Evolutionary conservation across 1,140 invertebrate genomes (phyloP), one percentile per base, ranked within the genome.

Genomic region (Cydia splendana): DNA sequence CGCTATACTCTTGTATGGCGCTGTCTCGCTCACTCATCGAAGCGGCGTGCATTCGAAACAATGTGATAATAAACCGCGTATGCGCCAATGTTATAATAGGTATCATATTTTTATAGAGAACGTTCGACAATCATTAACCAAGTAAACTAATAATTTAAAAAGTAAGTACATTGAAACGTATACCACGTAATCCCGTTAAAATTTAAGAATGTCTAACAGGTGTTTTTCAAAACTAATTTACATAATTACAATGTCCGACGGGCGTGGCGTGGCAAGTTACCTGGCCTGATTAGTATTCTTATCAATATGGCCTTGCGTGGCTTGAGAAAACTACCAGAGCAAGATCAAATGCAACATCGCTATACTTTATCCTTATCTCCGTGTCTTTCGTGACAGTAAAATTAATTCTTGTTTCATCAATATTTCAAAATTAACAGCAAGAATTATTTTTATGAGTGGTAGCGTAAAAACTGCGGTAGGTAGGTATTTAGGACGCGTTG

Each of bases 301-400:
- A 71, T 71, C 67, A 62, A 24, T 42, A 10, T 71, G 67, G 67
- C 67, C 67, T 71, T 71, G 67, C 24, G 45, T 38, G 7, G 53
- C 53, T 57, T 24, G 67, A 69, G 65, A 71, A 71, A 71, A 71
- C 67, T 38, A 71, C 9, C 67, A 42, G 15, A 42, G 65, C 65
- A 30, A 69, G 75, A 65, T 18, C 24, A 67, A 71, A 71, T 71
- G 67, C 67, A 71, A 12, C 53, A 75, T 53, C 74, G 20, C 20
- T 4, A 24, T 18, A 18, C 6, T 28, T 24, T 45, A 51, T 38
- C 34, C 10, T 42, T 74, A 45, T 42, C 34, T 0, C 12, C 10
- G 9, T 13, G 9, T 13, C 7, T 53, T 6, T 53, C 51, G 15
- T 18, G n/a, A n/a, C 51, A 48, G 4, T 13, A 48, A 30, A 24